phyloP scores from a whole-genome alignment of 30 jellyfish, hydroid and myxozoan species.

The Aurelia aurita complex sp. Pacific region DNA sequence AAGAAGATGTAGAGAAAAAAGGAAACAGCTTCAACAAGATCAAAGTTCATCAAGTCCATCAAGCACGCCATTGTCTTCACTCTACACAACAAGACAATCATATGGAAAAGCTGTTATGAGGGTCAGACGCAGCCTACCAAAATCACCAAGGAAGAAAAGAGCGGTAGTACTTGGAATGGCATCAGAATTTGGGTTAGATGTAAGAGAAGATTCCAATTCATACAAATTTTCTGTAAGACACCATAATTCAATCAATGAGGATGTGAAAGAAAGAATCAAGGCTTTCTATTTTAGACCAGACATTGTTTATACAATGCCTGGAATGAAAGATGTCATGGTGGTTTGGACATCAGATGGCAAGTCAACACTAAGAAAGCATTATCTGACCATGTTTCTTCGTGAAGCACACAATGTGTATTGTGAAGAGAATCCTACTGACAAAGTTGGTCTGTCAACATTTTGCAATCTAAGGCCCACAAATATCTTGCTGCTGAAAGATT shows the following conservation, averaged over 20 bases:
- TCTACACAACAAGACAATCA: slow-evolving; percentile 38
- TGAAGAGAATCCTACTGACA: slow-evolving; percentile 28
- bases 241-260: slow-evolving; percentile 35
- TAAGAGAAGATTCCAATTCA: slow-evolving; percentile 6
- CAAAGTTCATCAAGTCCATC: no score
- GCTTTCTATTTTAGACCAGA: slow-evolving; percentile 57
- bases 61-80: slow-evolving; percentile 3
- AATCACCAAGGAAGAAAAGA: slow-evolving; percentile 26
- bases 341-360: slow-evolving; percentile 22
- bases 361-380: slow-evolving; percentile 39
- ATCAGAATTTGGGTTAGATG: slow-evolving; percentile 19
- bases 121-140: slow-evolving; percentile 41
- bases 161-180: slow-evolving; percentile 64
- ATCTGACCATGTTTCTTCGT: slow-evolving; percentile 38
- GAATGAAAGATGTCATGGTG: slow-evolving; percentile 41
- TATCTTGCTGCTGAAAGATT: slow-evolving; percentile 28
- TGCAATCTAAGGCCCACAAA: slow-evolving; percentile 40
- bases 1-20: no score
- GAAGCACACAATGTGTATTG: slow-evolving; percentile 45
- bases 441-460: slow-evolving; percentile 20
- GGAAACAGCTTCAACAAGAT: no score
- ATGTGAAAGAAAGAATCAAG: slow-evolving; percentile 30
- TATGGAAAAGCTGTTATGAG: slow-evolving; percentile 51
- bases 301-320: slow-evolving; percentile 55
- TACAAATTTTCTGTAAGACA: background rate